These are phyloP conservation scores for Falco naumanni DNA, from an alignment of 2,797 vertebrate species.

Conservation along the genomic window DNA sequence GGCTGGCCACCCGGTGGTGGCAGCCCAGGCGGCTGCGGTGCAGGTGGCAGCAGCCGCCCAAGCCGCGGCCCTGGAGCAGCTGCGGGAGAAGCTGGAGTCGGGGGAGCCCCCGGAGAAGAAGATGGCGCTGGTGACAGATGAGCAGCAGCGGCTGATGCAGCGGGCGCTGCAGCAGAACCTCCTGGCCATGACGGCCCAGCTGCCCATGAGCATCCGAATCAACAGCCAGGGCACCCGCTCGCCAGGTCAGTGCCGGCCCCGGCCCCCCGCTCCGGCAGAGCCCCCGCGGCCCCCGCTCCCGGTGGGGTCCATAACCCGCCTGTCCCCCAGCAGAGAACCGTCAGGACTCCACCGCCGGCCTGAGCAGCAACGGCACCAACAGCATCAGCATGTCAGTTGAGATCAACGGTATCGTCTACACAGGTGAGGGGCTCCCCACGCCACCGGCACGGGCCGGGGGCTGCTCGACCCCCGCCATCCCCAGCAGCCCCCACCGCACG, in stretches of 20 bases:
- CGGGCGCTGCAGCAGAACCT: conserved; percentile 95
- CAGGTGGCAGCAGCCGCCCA: conserved; percentile 90
- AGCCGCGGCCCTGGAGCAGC: conserved; percentile 91
- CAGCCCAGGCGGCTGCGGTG: conserved; percentile 85
- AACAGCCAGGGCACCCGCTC: conserved; percentile 89
- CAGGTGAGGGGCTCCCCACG: conserved; percentile 79
- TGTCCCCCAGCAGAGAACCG: conserved; percentile 78
- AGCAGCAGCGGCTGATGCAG: conserved; percentile 93
- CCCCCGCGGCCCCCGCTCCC: neutral
- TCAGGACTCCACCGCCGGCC: conserved; percentile 83
- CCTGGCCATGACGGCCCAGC: conserved; percentile 92
- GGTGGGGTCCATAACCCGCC: neutral
- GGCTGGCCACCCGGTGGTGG: conserved; percentile 85
- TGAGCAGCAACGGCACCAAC: conserved; percentile 85
- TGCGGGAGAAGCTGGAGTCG: conserved; percentile 92
- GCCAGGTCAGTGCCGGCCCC: conserved; percentile 40
- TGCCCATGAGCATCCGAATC: conserved; percentile 98
- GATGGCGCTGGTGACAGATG: conserved; percentile 88
- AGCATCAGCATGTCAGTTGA: conserved; percentile 98
- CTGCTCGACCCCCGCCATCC: fast-evolving
- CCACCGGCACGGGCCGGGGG: fast-evolving
- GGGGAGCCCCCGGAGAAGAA: conserved; percentile 97
- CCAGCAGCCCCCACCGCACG: fast-evolving
- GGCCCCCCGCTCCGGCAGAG: neutral
- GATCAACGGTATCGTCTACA: conserved; percentile 94